phyloP scores from a whole-genome alignment of 2,888 invertebrate genomes.

The Chrysolina haemoptera region DNA sequence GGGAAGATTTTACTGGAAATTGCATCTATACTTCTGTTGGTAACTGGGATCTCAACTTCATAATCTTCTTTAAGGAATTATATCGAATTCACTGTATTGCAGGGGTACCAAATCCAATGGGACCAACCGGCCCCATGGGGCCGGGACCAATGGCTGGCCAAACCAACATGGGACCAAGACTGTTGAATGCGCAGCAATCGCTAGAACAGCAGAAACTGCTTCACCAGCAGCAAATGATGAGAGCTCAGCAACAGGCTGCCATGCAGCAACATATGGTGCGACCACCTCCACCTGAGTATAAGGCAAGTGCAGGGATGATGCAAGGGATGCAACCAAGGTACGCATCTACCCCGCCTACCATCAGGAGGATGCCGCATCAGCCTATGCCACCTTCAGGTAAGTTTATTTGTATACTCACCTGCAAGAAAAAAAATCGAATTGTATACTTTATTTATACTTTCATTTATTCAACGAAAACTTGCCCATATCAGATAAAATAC shows the following conservation, averaged over 20 bases:
- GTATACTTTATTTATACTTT: no score
- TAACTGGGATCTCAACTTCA: no score
- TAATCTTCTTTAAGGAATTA: neutral
- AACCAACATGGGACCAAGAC: slow-evolving; percentile 51
- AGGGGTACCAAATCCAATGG: slow-evolving; percentile 56
- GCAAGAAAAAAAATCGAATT: no score
- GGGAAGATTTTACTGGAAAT: no score
- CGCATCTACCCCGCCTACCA: slow-evolving; percentile 71
- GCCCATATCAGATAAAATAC: no score
- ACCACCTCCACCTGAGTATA: slow-evolving; percentile 91
- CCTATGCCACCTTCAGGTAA: slow-evolving; percentile 80
- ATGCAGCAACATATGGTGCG: slow-evolving; percentile 70
- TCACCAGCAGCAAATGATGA: slow-evolving; percentile 73
- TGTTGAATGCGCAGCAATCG: slow-evolving; percentile 62
- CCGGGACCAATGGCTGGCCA: slow-evolving; percentile 55
- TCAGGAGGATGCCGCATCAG: slow-evolving; percentile 80
- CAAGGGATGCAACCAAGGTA: slow-evolving; percentile 67
- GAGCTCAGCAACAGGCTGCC: slow-evolving; percentile 75
- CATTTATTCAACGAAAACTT: no score
- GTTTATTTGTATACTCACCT: slow-evolving; percentile 15
- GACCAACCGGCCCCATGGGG: slow-evolving; percentile 52
- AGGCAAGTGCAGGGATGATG: slow-evolving; percentile 75
- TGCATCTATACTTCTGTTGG: no score
- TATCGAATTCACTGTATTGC: neutral
- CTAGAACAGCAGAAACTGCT: slow-evolving; percentile 68